phyloP scores from a whole-genome alignment of 1,140 invertebrate genomes.

The Danaus melanippus region DNA sequence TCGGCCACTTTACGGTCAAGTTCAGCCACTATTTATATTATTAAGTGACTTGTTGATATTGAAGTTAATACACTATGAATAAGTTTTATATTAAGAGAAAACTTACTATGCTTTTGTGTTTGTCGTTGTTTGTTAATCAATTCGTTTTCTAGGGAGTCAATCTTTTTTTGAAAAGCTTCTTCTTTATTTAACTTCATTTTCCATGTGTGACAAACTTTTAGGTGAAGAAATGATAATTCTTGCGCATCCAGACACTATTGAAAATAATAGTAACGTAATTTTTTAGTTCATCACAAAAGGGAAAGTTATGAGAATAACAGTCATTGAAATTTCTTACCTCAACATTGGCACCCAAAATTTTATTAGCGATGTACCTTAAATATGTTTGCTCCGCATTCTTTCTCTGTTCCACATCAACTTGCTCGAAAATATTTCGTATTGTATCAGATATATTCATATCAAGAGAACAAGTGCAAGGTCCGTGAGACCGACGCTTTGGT shows the following conservation, averaged over 20 bases:
- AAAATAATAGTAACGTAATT: constrained; percentile 5
- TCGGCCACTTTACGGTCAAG: constrained; percentile 53
- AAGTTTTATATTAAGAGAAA: not conserved
- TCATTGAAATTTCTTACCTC: constrained; percentile 33
- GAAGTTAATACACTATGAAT: constrained; percentile 6
- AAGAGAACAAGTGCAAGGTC: constrained; percentile 55
- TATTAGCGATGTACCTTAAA: constrained; percentile 53
- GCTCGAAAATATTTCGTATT: constrained; percentile 59
- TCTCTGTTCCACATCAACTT: constrained; percentile 55
- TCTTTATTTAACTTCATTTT: constrained; percentile 50
- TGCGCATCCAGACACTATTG: constrained; percentile 43
- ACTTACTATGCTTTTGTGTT: constrained; percentile 51
- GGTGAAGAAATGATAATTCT: constrained; percentile 58
- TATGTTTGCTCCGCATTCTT: constrained; percentile 53
- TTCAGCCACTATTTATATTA: constrained; percentile 38
- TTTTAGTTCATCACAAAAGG: not conserved
- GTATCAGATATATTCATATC: constrained; percentile 57
- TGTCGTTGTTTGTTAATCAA: constrained; percentile 45
- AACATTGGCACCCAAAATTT: constrained; percentile 43
- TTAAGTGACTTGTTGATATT: not conserved
- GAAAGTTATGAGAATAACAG: not conserved
- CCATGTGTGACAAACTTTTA: constrained; percentile 59
- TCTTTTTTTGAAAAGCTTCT: constrained; percentile 45
- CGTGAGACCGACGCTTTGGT: constrained; percentile 34
- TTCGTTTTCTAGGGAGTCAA: constrained; percentile 45